Evolutionary conservation across 2,888 invertebrate species (phyloP).

Genomic region (Acanthacorydalis orientalis): DNA sequence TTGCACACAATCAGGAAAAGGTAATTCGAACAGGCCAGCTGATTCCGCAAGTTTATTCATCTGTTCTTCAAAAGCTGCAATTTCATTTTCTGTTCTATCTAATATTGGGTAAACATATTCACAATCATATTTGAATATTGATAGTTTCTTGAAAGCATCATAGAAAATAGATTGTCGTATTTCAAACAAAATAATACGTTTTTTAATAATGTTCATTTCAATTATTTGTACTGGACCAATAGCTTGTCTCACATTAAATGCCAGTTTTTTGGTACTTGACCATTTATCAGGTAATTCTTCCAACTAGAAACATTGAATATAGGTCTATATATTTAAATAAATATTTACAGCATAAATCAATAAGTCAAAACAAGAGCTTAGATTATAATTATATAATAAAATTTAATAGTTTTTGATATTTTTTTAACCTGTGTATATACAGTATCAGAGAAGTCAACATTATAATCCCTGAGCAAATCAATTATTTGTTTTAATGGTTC

Average conservation of each 20-base stretch:
- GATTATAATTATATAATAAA: no score
- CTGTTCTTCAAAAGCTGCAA: slow-evolving; percentile 48
- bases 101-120: slow-evolving; percentile 48
- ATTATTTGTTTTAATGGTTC: slow-evolving; percentile 76
- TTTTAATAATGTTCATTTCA: slow-evolving; percentile 74
- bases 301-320: slow-evolving; percentile 22
- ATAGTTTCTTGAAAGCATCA: slow-evolving; percentile 45
- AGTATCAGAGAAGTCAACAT: slow-evolving; percentile 74
- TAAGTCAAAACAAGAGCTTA: no score
- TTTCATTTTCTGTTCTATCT: slow-evolving; percentile 49
- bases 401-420: not conserved
- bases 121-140: slow-evolving; percentile 45
- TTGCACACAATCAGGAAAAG: slow-evolving; percentile 65
- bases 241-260: slow-evolving; percentile 65
- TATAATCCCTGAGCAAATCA: slow-evolving; percentile 65
- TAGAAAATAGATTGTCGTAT: slow-evolving; percentile 60
- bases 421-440: slow-evolving; percentile 46
- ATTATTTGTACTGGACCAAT: slow-evolving; percentile 78
- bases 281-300: slow-evolving; percentile 77
- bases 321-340: not conserved
- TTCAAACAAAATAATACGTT: slow-evolving; percentile 65
- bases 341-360: not conserved
- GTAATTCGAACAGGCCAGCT: slow-evolving; percentile 71
- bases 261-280: slow-evolving; percentile 69
- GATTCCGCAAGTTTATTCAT: slow-evolving; percentile 50